These are phyloP conservation scores for Paraescarpia echinospica DNA, from an alignment of 1,140 invertebrate species.

Conservation along the genomic window DNA sequence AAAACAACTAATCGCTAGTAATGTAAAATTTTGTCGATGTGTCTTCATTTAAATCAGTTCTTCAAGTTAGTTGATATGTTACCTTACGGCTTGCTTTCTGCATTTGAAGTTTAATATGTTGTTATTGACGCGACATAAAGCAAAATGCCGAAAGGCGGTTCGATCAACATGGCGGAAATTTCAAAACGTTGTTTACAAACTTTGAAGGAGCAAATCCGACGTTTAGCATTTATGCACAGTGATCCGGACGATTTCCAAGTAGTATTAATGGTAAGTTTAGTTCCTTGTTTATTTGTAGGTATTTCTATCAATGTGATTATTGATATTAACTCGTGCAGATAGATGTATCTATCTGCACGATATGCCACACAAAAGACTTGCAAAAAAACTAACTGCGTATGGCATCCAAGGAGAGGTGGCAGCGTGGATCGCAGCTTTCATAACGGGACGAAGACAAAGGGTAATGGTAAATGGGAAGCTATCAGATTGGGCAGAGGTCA, in stretches of 20 bases:
- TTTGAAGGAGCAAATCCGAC: neutral
- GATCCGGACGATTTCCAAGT: neutral
- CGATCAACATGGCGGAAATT: neutral
- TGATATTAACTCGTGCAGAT: too few relatives aligned
- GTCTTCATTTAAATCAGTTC: neutral
- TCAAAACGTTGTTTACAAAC: neutral
- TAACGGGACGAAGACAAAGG: too few relatives aligned
- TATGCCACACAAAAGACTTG: too few relatives aligned
- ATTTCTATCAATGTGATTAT: too few relatives aligned
- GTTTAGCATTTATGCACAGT: neutral
- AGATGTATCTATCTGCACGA: too few relatives aligned
- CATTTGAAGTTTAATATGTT: neutral
- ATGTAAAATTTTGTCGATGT: neutral
- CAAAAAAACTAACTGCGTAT: too few relatives aligned
- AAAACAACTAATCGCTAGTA: neutral
- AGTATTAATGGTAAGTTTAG: constrained; percentile 1
- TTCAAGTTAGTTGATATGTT: neutral
- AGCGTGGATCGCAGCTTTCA: too few relatives aligned
- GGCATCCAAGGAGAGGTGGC: too few relatives aligned
- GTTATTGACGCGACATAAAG: neutral
- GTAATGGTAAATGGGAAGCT: too few relatives aligned
- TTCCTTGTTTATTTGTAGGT: neutral
- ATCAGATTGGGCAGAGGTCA: too few relatives aligned
- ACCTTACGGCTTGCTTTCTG: neutral
- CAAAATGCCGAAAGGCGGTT: neutral